Evolutionary conservation across 2,888 invertebrate genomes (phyloP).

Genomic region (Hydrotaea diabolus): DNA sequence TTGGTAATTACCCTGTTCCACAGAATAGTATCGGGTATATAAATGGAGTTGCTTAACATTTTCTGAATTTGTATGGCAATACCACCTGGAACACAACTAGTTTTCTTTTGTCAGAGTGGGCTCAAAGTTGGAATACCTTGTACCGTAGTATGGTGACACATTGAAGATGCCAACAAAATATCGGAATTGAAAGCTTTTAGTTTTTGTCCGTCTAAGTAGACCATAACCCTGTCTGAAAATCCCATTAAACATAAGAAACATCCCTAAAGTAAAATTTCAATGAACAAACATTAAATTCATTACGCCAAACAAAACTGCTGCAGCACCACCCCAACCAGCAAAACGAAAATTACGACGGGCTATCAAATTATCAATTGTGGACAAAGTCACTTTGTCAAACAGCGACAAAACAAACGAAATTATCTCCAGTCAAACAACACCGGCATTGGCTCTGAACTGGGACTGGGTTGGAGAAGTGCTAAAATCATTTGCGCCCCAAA

Average conservation of each 20-base stretch:
- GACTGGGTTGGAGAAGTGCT: constrained; percentile 27
- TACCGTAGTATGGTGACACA: neutral
- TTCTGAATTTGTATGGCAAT: too few species aligned
- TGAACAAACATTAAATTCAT: constrained; percentile 48
- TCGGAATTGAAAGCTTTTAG: too few species aligned
- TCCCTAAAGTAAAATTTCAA: neutral
- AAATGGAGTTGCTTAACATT: too few species aligned
- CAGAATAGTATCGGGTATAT: too few species aligned
- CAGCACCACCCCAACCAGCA: constrained; percentile 1
- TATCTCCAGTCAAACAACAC: constrained; percentile 53
- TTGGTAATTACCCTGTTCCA: too few species aligned
- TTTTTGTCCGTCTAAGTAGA: too few species aligned
- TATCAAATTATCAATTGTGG: constrained; percentile 79
- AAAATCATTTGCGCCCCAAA: constrained; percentile 44
- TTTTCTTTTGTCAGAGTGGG: too few species aligned
- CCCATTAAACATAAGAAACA: too few species aligned
- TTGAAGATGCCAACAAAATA: too few species aligned
- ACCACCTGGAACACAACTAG: too few species aligned
- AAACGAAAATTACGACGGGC: constrained; percentile 68
- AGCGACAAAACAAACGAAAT: constrained; percentile 60
- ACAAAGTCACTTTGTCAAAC: constrained; percentile 69
- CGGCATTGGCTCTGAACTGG: constrained; percentile 32
- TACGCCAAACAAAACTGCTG: constrained; percentile 25
- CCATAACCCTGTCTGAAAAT: too few species aligned
- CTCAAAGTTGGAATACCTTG: too few species aligned